Evolutionary conservation across 2,797 vertebrate genomes (phyloP).

Genomic region (Onychomys arenicola): DNA sequence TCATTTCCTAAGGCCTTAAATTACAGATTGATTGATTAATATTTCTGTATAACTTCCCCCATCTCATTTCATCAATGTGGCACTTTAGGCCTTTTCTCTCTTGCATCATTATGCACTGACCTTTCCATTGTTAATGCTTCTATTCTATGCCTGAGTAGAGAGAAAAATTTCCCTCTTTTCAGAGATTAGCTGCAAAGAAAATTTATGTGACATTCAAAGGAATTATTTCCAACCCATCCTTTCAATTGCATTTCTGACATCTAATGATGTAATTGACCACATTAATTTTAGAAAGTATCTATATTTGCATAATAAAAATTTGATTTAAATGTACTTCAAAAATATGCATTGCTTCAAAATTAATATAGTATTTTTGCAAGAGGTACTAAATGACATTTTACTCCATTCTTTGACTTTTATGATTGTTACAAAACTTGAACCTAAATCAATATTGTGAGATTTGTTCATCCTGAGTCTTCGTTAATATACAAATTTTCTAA

Average conservation of each 20-base stretch:
- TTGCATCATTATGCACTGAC: constrained; percentile 83
- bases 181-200: constrained; percentile 80
- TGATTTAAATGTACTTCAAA: constrained; percentile 74
- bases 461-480: constrained; percentile 31
- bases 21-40: constrained; percentile 81
- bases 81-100: constrained; percentile 79
- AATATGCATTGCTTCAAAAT: constrained; percentile 69
- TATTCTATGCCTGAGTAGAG: constrained; percentile 80
- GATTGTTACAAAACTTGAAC: constrained; percentile 52
- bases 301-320: constrained; percentile 79
- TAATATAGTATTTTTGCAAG: constrained; percentile 56
- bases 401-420: constrained; percentile 27
- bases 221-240: constrained; percentile 80
- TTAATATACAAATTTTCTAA: constrained; percentile 27
- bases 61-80: constrained; percentile 79
- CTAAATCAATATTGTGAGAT: not conserved
- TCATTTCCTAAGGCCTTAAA: constrained; percentile 75
- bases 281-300: constrained; percentile 73
- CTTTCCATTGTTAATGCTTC: constrained; percentile 83
- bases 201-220: constrained; percentile 83
- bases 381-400: constrained; percentile 22
- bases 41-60: constrained; percentile 68
- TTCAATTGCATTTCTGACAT: constrained; percentile 80
- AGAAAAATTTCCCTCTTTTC: constrained; percentile 74
- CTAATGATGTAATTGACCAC: constrained; percentile 76